Base-by-base conservation (phyloP, 2,888 invertebrate genomes). In the Cancer borealis region DNA sequence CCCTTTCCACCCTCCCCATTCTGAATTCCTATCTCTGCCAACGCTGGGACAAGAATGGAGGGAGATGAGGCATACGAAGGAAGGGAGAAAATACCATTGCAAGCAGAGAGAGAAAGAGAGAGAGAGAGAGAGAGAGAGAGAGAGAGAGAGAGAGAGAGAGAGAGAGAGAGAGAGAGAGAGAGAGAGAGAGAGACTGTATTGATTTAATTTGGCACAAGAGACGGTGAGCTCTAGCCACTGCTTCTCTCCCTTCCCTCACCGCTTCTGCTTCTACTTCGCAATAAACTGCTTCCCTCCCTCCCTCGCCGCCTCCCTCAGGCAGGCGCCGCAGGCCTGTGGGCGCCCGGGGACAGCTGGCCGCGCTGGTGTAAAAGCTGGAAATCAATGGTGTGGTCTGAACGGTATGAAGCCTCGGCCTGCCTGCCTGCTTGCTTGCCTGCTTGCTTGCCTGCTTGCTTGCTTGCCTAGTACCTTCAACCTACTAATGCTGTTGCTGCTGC, bases 161-260 rank as follows among this genome's bases (percentile, higher is more conserved):
- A 88, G 60, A 73, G 46, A 66, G 45, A 88, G 88, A 54, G 45
- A 88, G 66, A 60, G 88, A 60, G 73, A 60, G 88, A 93, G 88
- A 88, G 66, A 89, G 88, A 45, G 54, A 88, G 46, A 47, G 90
- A 73, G 47, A 47, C 46, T 93, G 93, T 93, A 93, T 93, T 93
- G 93, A 93, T 93, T 93, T 90, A 79, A 93, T 93, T 93, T 90
- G 54, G 90, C 90, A 93, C 30, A 46, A 66, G 89, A 49, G 93
- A 79, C 45, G 26, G 73, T 46, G 46, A 49, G 73, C 73, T 73
- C 49, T 49, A 10, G 47, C 60, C 87, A 87, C 87, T 92, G 60
- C 87, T 39, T 87, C 92, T 66, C 45, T 91, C 60, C 66, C 46
- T 66, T 45, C 91, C 45, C 84, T 47, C 73, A 79, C 92, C 84